These are phyloP conservation scores for Otolemur garnettii DNA, from an alignment of 2,113 vertebrate species.

Conservation along the genomic window DNA sequence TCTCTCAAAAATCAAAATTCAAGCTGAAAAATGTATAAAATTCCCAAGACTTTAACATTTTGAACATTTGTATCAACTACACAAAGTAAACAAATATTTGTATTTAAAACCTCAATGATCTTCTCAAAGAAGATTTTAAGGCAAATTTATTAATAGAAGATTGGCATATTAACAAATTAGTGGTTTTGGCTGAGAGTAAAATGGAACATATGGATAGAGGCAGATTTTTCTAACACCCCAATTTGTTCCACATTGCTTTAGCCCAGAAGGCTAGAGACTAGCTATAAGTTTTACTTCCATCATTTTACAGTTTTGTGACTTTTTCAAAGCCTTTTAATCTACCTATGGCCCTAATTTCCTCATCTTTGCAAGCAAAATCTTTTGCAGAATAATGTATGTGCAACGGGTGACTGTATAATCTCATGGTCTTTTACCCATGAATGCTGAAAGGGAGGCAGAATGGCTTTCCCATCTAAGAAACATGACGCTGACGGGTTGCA, in stretches of 20 bases:
- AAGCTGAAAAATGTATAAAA: not conserved
- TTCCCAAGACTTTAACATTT: not conserved
- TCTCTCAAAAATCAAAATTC: conserved; percentile 7
- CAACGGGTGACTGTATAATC: not conserved
- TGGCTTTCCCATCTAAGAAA: not conserved
- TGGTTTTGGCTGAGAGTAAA: conserved; percentile 1
- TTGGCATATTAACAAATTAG: not conserved
- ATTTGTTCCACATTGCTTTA: not conserved
- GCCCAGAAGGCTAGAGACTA: not conserved
- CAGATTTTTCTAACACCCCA: not conserved
- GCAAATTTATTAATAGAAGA: not conserved
- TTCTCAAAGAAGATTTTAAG: conserved; percentile 11
- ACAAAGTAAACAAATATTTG: not conserved
- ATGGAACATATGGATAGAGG: not conserved
- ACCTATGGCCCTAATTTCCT: not conserved
- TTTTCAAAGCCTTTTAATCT: not conserved
- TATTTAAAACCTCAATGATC: not conserved
- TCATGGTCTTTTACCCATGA: not conserved
- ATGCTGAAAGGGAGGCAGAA: not conserved
- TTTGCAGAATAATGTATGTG: not conserved
- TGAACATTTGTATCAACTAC: not conserved
- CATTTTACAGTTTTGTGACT: not conserved
- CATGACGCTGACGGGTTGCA: not conserved
- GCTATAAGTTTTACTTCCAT: not conserved
- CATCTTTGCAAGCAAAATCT: not conserved